These are phyloP conservation scores for Passer montanus DNA, from an alignment of 2,113 vertebrate genomes.

Conservation along the genomic window DNA sequence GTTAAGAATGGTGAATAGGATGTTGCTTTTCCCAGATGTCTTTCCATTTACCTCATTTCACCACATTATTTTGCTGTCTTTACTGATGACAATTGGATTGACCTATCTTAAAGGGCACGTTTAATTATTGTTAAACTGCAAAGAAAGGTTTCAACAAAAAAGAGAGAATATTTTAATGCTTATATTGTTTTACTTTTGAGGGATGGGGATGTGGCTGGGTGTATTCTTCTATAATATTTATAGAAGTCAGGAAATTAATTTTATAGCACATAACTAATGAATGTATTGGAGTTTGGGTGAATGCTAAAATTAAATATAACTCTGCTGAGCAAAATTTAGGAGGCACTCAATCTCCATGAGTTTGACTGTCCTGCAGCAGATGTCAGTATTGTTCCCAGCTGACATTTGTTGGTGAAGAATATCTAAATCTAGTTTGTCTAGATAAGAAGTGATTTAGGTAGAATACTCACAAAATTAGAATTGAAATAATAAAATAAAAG, in stretches of 20 bases:
- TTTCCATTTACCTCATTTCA: not conserved
- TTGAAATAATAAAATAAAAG: not conserved
- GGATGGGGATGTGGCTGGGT: rapidly evolving
- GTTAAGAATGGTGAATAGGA: not conserved
- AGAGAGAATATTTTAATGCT: not conserved
- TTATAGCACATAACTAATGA: not conserved
- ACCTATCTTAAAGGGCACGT: not conserved
- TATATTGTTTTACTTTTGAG: not conserved
- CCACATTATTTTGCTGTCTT: not conserved
- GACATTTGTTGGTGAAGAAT: not conserved
- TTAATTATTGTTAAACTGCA: not conserved
- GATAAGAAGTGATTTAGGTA: not conserved
- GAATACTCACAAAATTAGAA: not conserved
- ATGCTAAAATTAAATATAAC: not conserved
- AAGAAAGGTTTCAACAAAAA: not conserved
- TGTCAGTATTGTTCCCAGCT: not conserved
- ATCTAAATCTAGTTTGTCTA: not conserved
- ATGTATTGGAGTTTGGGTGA: not conserved
- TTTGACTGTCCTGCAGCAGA: not conserved
- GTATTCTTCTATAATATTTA: not conserved
- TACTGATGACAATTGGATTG: not conserved
- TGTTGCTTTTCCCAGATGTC: not conserved
- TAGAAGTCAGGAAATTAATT: not conserved
- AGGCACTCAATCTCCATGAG: not conserved
- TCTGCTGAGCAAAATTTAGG: not conserved